Evolutionary conservation across 2,888 invertebrate genomes (phyloP), one percentile per base, ranked within the genome.

Genomic region (Drosophila siamana): DNA sequence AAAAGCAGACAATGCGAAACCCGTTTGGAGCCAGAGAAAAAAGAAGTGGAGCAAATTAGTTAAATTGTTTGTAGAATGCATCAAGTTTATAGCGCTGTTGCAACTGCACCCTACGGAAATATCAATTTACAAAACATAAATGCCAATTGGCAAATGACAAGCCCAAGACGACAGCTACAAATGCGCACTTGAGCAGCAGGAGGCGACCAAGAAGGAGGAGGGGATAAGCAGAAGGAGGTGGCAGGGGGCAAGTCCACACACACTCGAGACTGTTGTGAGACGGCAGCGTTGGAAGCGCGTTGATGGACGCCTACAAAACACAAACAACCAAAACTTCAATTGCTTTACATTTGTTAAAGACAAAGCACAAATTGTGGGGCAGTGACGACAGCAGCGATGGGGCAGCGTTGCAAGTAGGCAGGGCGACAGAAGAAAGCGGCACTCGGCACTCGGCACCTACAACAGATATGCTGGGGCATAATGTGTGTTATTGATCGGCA

Each of bases 121-220:
- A 80, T 80, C 81, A 80, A 80, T 80, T 80, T 78, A 80, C 73
- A 62, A 52, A 74, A 78, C 69, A 67, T 71, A 76, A 80, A 76
- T 64, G 74, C 59, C 78, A 80, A 80, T 80, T 78, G 78, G 76
- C 78, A 75, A 78, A 61, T 69, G 78, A 78, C 78, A 74, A 64
- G 61, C 63, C 63, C 74, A 74, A 74, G 64, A 77, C 62, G 47
- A 67, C 54, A 51, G 55, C 59, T 1, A 48, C 69, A 69, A 59
- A 47, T 55, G 26, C 48, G 13, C 59, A 38, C 36, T 38, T 38
- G 15, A 15, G 15, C 5, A 13, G 36, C 5, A 40, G 8, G 30
- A 5, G 15, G 40, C 43, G 1, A 6, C 2, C n/a, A 2, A 1
- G 19, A 19, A 22, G 9, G 16, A 0, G 26, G 11, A 13, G 0